Evolutionary conservation across 1,140 invertebrate species (phyloP).

Genomic region (Sitobion miscanthi): DNA sequence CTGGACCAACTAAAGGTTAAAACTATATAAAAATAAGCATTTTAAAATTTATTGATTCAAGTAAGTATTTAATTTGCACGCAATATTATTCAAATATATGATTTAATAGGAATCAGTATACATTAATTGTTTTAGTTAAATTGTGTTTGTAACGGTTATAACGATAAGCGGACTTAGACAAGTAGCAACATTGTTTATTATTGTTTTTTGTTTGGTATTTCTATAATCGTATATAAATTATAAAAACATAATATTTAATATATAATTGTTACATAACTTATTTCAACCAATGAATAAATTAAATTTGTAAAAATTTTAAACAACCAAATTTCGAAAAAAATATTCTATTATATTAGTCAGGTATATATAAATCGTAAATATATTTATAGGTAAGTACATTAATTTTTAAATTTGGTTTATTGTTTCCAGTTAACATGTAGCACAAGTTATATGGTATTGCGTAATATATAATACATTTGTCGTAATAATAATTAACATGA

Average conservation of each 20-base stretch:
- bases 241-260: not conserved
- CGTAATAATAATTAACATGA: not conserved
- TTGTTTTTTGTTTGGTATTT: too few relatives aligned
- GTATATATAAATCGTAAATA: not conserved
- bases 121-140: too few relatives aligned
- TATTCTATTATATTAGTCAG: not conserved
- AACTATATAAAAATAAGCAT: not conserved
- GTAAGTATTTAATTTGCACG: too few relatives aligned
- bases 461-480: not conserved
- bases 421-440: not conserved
- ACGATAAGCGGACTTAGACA: too few relatives aligned
- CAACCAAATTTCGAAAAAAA: too few relatives aligned
- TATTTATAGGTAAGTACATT: too few relatives aligned
- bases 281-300: too few relatives aligned
- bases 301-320: too few relatives aligned
- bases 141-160: too few relatives aligned
- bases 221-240: not conserved
- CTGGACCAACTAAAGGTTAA: accelerated
- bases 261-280: not conserved
- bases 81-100: not conserved
- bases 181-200: too few relatives aligned
- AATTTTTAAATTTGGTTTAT: not conserved
- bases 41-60: too few relatives aligned
- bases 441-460: not conserved
- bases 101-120: not conserved